Base-by-base conservation (phyloP, 2,888 invertebrate species). In the Heteromyza rotundicornis region DNA sequence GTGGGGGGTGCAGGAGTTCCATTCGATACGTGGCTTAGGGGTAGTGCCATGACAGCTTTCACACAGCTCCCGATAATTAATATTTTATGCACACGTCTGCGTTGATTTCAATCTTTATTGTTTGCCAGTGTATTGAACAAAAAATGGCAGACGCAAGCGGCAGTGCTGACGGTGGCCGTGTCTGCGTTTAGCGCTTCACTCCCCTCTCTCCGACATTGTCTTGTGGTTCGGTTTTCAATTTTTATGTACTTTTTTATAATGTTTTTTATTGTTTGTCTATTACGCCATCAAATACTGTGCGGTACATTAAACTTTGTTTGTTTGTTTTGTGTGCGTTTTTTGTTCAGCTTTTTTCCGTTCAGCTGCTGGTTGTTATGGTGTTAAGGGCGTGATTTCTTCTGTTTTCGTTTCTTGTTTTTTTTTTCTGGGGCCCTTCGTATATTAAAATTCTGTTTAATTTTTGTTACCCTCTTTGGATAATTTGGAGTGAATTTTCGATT, bases 11-110 rank as follows among this genome's bases (percentile, higher is more conserved):
- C 44, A 51, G 44, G 55, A 36, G 52, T 54, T 64, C 44, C 55
- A 22, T 20, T 36, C 32, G 54, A 50, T 57, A 53, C 32, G 52
- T 53, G 12, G 20, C 16, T 44, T 5, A 40, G 40, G 10, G 16
- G 47, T 47, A 5, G 47, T 2, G 19, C 7, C 8, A 14, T 47
- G 5, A 12, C 17, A 47, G 47, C 47, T 47, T 47, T 47, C 47
- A 47, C n/a, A n/a, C 47, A 74, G 70, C 71, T 74, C 73, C 71
- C 73, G 73, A 73, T 73, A 73, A 73, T 73, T 73, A 73, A 73
- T 73, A 73, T 73, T 73, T 73, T 73, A 73, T 73, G 73, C 73
- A 73, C 75, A 75, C 73, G 73, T 73, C 73, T 73, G 73, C 73
- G 73, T 73, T 73, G 73, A 73, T 73, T 73, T 73, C 73, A 73